These are phyloP conservation scores for Terrapene triunguis DNA, from an alignment of 2,113 vertebrate species.

Conservation along the genomic window DNA sequence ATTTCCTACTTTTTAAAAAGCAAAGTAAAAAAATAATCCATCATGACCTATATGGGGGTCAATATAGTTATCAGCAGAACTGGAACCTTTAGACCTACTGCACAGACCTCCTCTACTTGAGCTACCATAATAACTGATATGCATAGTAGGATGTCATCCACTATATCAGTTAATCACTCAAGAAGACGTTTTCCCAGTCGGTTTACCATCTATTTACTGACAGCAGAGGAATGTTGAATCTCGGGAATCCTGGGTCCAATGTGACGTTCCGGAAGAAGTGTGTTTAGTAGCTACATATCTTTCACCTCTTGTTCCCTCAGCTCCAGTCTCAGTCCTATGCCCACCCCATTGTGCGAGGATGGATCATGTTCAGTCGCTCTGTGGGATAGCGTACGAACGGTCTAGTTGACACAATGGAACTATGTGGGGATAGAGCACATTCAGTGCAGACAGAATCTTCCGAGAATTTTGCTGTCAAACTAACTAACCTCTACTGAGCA, in stretches of 20 bases:
- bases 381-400: not conserved
- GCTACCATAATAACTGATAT: not conserved
- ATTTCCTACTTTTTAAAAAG: not conserved
- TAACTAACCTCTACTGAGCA: not conserved
- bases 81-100: not conserved
- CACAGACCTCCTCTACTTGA: not conserved
- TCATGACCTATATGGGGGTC: no score
- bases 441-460: not conserved
- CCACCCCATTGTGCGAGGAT: not conserved
- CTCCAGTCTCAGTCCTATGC: not conserved
- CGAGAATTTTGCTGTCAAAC: not conserved
- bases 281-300: not conserved
- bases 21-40: not conserved
- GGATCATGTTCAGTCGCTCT: not conserved
- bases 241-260: not conserved
- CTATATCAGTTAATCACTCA: not conserved
- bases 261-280: not conserved
- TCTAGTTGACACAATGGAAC: not conserved
- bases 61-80: not conserved
- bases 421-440: not conserved
- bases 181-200: not conserved
- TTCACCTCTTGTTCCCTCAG: not conserved
- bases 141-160: no score
- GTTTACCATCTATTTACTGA: not conserved
- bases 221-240: not conserved